Conservation (phyloP, 1,140 invertebrate genomes). For the Drosophila rhopaloa region DNA sequence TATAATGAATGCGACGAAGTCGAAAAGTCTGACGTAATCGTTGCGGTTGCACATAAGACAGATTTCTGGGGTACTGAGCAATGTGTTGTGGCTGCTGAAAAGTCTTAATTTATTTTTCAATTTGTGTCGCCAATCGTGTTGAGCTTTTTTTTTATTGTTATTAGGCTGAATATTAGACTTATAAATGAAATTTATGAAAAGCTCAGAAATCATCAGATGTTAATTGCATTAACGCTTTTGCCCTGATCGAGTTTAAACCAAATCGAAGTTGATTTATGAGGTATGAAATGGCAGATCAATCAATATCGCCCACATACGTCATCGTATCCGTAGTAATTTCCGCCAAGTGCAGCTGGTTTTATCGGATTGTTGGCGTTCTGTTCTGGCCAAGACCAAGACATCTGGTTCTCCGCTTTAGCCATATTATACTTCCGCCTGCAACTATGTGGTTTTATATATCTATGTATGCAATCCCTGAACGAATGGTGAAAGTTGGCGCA, state of each 20-base stretch:
- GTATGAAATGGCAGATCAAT: background rate
- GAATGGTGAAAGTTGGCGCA: conserved; percentile 39
- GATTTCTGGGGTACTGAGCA: background rate
- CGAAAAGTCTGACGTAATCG: conserved; percentile 29
- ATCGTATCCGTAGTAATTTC: conserved; percentile 16
- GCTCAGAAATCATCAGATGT: conserved; percentile 1
- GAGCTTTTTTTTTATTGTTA: background rate
- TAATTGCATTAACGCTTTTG: conserved; percentile 32
- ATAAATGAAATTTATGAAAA: conserved; percentile 19
- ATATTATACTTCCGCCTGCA: conserved; percentile 48
- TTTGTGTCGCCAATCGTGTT: background rate
- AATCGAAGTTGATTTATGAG: conserved; percentile 33
- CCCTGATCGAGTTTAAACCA: conserved; percentile 23
- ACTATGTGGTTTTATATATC: conserved; percentile 7
- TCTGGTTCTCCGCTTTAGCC: conserved; percentile 29
- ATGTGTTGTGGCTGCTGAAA: conserved; percentile 1
- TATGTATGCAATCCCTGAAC: conserved; percentile 22
- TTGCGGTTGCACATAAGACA: conserved; percentile 22
- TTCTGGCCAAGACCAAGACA: conserved; percentile 43
- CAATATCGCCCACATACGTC: conserved; percentile 35
- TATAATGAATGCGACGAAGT: conserved; percentile 11
- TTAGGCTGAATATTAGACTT: background rate
- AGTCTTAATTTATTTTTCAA: conserved; percentile 7
- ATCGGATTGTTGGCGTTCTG: conserved; percentile 45
- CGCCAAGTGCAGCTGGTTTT: conserved; percentile 45